Percentiles rank a stretch among this genome's conserved stretches.
These are phyloP conservation scores for Dermatophagoides farinae DNA, from an alignment of 1,140 invertebrate genomes.

Conservation along the genomic window DNA sequence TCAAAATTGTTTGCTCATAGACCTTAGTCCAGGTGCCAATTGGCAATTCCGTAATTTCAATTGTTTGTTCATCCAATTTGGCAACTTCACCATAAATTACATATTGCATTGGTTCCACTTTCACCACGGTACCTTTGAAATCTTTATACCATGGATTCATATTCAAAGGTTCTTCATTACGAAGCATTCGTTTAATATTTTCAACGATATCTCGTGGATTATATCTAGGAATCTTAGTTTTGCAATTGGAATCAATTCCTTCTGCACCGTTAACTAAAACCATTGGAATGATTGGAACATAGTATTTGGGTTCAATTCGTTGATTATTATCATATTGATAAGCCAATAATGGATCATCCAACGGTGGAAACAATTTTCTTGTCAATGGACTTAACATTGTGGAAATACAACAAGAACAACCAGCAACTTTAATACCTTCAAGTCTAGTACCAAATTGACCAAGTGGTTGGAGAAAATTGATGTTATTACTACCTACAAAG, in stretches of 20 bases:
- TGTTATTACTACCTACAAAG: constrained; percentile 94
- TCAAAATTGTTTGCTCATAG: constrained; percentile 87
- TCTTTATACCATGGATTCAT: constrained; percentile 87
- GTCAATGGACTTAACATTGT: constrained; percentile 64
- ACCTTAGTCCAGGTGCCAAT: constrained; percentile 80
- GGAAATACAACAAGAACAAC: constrained; percentile 95
- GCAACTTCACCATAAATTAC: constrained; percentile 63
- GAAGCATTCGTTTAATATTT: constrained; percentile 62
- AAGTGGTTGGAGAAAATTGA: constrained; percentile 81
- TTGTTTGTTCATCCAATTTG: constrained; percentile 43
- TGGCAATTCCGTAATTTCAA: constrained; percentile 94
- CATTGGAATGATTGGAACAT: constrained; percentile 90
- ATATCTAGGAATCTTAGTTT: constrained; percentile 89
- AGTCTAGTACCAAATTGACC: constrained; percentile 83
- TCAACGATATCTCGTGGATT: constrained; percentile 76
- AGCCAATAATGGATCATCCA: constrained; percentile 70
- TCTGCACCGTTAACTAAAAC: constrained; percentile 90
- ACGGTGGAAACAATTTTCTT: constrained; percentile 59
- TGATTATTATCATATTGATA: constrained; percentile 87
- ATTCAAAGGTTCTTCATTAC: constrained; percentile 47
- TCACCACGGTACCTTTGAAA: constrained; percentile 62
- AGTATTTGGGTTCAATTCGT: constrained; percentile 75
- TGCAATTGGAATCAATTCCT: constrained; percentile 97
- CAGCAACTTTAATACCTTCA: constrained; percentile 50
- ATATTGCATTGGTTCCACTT: constrained; percentile 49